A percentile compares a stretch with the other conserved stretches of the same genome.
These are phyloP conservation scores for Campoletis sonorensis DNA, from an alignment of 1,140 invertebrate genomes.

Conservation along the genomic window DNA sequence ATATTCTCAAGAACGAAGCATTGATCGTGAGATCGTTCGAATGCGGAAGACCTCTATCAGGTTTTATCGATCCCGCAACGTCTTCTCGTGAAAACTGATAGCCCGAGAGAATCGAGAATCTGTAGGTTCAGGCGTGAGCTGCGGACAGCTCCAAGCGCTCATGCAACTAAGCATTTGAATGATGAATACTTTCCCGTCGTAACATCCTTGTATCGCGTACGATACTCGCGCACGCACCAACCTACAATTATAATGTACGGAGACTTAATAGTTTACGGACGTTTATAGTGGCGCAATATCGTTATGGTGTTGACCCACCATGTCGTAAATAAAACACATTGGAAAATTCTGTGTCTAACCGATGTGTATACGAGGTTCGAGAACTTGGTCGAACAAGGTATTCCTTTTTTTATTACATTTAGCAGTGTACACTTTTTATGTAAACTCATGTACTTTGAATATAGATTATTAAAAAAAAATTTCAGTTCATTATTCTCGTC, in stretches of 20 bases:
- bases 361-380: background rate
- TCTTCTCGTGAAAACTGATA: conserved; percentile 17
- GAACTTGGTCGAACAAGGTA: background rate
- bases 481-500: too few relatives aligned
- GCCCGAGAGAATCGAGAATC: conserved; percentile 10
- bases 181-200: conserved; percentile 12
- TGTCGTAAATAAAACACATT: conserved; percentile 1
- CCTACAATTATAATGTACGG: conserved; percentile 7
- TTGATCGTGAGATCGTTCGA: conserved; percentile 16
- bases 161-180: conserved; percentile 6
- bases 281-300: background rate
- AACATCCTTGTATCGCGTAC: background rate
- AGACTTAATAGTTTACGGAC: conserved; percentile 4
- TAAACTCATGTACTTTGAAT: too few relatives aligned
- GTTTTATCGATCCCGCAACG: conserved; percentile 15
- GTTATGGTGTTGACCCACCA: background rate
- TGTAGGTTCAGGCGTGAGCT: conserved; percentile 1
- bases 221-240: conserved; percentile 7
- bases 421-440: too few relatives aligned
- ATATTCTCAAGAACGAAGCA: background rate
- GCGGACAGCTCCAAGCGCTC: background rate
- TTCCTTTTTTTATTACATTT: too few relatives aligned
- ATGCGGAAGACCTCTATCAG: conserved; percentile 20
- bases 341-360: background rate
- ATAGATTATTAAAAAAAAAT: too few relatives aligned